These are phyloP conservation scores for Escarpia spicata DNA, from an alignment of 2,888 invertebrate species.

Conservation along the genomic window DNA sequence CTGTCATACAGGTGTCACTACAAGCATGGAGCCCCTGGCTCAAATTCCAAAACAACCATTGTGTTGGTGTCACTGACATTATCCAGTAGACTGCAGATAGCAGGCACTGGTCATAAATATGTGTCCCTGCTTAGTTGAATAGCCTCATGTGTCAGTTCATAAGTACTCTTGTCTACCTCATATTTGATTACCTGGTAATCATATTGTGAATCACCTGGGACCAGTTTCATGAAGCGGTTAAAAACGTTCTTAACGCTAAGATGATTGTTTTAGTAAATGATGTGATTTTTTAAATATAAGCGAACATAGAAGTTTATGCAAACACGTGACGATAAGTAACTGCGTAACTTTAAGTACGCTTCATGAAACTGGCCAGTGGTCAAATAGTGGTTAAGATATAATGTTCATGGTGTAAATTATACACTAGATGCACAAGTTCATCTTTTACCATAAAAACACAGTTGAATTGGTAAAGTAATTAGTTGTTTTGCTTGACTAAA, in stretches of 20 bases:
- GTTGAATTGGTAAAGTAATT: no score
- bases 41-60: slow-evolving; percentile 12
- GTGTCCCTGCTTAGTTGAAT: slow-evolving; percentile 1
- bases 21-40: neutral
- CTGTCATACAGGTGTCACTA: neutral
- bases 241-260: no score
- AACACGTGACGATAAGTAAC: no score
- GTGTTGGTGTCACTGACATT: neutral
- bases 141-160: neutral
- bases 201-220: neutral
- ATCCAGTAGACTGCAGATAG: neutral
- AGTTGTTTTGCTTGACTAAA: no score
- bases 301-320: no score
- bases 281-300: no score
- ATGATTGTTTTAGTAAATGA: no score
- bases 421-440: no score
- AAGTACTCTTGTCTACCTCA: neutral
- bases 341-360: no score
- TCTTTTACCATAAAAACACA: neutral
- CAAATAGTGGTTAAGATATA: neutral
- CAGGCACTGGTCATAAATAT: neutral
- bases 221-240: no score
- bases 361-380: neutral
- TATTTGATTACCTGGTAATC: neutral
- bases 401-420: no score